These are phyloP conservation scores for Oryzias woworae DNA, from an alignment of 2,113 vertebrate genomes.

Conservation along the genomic window DNA sequence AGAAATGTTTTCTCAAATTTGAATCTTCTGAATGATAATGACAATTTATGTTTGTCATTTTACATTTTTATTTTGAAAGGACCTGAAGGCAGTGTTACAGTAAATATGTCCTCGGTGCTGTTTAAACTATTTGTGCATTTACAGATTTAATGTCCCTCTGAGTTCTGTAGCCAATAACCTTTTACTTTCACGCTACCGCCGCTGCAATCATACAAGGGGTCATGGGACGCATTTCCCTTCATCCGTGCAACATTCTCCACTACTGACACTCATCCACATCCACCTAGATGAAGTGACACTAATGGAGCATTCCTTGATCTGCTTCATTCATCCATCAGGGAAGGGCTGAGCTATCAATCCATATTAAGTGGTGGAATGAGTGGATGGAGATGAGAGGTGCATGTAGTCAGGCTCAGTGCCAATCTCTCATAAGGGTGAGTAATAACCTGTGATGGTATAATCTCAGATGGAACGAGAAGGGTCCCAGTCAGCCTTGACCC, in stretches of 20 bases:
- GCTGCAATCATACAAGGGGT: slow-evolving; percentile 35
- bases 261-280: slow-evolving; percentile 15
- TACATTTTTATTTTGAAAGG: background rate
- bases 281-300: slow-evolving; percentile 67
- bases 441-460: slow-evolving; percentile 61
- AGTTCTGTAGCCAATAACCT: slow-evolving; percentile 27
- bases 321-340: slow-evolving; percentile 70
- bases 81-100: background rate
- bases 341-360: slow-evolving; percentile 63
- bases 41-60: background rate
- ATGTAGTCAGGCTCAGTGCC: slow-evolving; percentile 43
- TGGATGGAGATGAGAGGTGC: slow-evolving; percentile 12
- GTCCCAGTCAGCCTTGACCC: slow-evolving; percentile 64
- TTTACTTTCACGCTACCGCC: slow-evolving; percentile 10
- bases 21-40: background rate
- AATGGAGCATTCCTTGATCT: slow-evolving; percentile 70
- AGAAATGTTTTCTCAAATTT: no score
- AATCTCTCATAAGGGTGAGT: slow-evolving; percentile 56
- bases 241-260: slow-evolving; percentile 1
- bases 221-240: slow-evolving; percentile 30
- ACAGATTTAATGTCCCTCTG: background rate
- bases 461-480: slow-evolving; percentile 51
- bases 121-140: slow-evolving; percentile 2
- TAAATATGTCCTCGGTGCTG: slow-evolving; percentile 2
- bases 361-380: slow-evolving; percentile 9